A percentile compares a stretch with the other conserved stretches of the same genome.
Conservation (phyloP, 2,113 vertebrate species). For the Eolophus roseicapilla region DNA sequence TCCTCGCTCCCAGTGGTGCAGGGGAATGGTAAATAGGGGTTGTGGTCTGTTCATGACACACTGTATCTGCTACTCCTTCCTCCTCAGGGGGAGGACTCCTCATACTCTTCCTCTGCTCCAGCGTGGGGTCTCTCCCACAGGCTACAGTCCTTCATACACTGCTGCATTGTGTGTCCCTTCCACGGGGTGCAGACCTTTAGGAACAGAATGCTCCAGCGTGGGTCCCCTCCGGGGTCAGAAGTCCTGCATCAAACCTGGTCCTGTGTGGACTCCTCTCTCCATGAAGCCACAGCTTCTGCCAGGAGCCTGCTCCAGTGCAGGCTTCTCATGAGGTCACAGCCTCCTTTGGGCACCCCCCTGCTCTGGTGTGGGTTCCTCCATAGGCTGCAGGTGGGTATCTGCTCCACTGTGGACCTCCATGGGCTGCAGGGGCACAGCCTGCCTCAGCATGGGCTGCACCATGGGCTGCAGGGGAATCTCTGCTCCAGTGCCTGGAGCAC, state of each 20-base stretch:
- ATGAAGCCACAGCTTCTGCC: neutral
- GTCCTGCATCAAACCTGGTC: neutral
- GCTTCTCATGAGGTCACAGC: neutral
- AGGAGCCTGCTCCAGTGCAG: neutral
- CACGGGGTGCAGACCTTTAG: neutral
- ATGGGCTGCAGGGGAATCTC: neutral
- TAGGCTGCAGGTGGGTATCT: neutral
- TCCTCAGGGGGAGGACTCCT: neutral
- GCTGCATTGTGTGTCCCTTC: neutral
- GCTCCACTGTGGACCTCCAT: neutral
- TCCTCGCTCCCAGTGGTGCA: neutral
- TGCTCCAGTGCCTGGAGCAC: neutral
- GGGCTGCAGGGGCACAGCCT: neutral
- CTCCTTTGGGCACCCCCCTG: neutral
- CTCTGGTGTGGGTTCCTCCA: neutral
- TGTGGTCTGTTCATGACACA: fast-evolving
- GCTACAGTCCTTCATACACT: neutral
- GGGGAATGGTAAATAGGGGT: neutral
- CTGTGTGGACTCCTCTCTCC: neutral
- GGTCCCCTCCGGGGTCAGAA: neutral
- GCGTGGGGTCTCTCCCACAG: fast-evolving
- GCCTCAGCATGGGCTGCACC: neutral
- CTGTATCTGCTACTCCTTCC: neutral
- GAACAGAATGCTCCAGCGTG: neutral
- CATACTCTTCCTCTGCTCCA: neutral